These are phyloP conservation scores for Saccopteryx bilineata DNA, from an alignment of 2,113 vertebrate genomes.

Conservation along the genomic window DNA sequence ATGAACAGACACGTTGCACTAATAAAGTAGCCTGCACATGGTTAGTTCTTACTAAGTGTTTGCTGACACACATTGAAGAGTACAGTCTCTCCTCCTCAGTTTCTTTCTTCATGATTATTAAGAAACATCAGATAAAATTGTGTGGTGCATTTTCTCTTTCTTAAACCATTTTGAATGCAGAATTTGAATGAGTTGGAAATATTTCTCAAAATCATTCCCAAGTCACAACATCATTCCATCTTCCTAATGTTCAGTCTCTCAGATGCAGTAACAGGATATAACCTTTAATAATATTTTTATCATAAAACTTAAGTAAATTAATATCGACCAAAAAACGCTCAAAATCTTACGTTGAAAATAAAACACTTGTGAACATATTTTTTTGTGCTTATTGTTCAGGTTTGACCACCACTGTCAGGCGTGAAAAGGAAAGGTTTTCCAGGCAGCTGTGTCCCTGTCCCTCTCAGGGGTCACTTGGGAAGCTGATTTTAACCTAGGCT, in stretches of 20 bases:
- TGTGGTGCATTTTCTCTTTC: not conserved
- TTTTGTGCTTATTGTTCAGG: not conserved
- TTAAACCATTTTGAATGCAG: not conserved
- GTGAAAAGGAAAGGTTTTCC: not conserved
- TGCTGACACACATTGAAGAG: not conserved
- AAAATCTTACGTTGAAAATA: not conserved
- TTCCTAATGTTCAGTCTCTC: not conserved
- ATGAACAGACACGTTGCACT: not conserved
- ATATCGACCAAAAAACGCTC: not conserved
- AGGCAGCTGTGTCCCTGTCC: not conserved
- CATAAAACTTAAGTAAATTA: not conserved
- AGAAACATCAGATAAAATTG: not conserved
- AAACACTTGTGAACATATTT: not conserved
- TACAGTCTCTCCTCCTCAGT: not conserved
- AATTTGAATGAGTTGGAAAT: not conserved
- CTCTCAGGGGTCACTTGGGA: not conserved
- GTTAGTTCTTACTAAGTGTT: not conserved
- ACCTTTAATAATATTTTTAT: not conserved
- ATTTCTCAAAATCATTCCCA: constrained; percentile 28
- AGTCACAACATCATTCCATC: not conserved
- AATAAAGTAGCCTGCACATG: not conserved
- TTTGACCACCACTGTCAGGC: not conserved
- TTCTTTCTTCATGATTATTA: not conserved
- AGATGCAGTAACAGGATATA: not conserved
- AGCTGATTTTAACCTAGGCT: not conserved